Base-by-base conservation (phyloP, 2,797 vertebrate genomes). In the Smutsia gigantea region DNA sequence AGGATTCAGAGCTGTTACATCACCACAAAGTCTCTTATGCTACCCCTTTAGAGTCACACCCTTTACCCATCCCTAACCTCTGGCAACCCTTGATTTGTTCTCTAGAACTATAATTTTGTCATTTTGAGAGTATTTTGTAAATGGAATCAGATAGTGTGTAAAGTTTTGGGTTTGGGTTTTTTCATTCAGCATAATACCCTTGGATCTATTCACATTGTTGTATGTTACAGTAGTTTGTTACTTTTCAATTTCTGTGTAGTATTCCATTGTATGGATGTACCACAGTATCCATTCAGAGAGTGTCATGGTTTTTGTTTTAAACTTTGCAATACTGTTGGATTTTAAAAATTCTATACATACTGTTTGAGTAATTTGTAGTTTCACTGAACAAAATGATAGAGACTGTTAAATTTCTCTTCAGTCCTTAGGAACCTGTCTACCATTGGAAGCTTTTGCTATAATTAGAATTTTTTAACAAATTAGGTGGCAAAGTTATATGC, bases 391-490 rank as follows among this genome's bases (percentile, higher is more conserved):
- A 91, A 94, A 77, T 77, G 25, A 74, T 63, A 34, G 46, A 74
- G 49, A 25, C 19, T 17, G 9, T 82, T 64, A 95, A 21, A 42
- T 93, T 94, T 85, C 51, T 92, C 29, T 71, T 87, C 39, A 46
- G 8, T 90, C n/a, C 6, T 95, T 92, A 88, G 72, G n/a, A 59
- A 49, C 29, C 21, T 85, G 21, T 15, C 49, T 89, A 8, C 68
- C 13, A 64, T 68, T 94, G 63, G 25, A 94, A 93, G 59, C 49
- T 87, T 37, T 90, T 69, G 17, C 18, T 4, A 0, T 87, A 86
- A 86, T 66, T 89, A 92, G 42, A 77, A 90, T 78, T 93, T 94
- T 82, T 51, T 42, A 68, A 71, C 27, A 69, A 95, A 93, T 84
- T 77, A 88, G 69, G 21, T 89, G 87, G 57, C 46, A 63, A 81